These are phyloP conservation scores for Spheniscus humboldti DNA, from an alignment of 2,797 vertebrate genomes.

Conservation along the genomic window DNA sequence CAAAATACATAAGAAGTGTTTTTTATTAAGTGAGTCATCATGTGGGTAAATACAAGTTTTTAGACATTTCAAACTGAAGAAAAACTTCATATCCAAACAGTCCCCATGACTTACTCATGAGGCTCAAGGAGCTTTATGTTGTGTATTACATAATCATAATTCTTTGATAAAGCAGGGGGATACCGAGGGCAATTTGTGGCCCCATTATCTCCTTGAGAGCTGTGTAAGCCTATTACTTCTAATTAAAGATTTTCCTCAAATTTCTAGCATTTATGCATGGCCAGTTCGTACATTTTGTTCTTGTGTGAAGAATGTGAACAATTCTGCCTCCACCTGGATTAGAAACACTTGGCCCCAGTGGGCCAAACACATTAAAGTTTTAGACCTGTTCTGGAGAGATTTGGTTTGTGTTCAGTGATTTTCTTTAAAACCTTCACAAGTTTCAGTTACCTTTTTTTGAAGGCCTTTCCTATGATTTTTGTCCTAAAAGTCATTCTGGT, in stretches of 20 bases:
- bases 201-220: neutral
- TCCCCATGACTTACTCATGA: neutral
- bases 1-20: neutral
- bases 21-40: neutral
- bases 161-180: neutral
- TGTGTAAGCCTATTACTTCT: neutral
- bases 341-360: neutral
- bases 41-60: neutral
- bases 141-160: neutral
- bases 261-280: neutral
- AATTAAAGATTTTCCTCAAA: neutral
- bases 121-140: neutral
- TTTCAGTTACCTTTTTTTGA: neutral
- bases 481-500: neutral
- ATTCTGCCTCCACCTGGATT: neutral
- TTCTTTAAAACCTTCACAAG: neutral
- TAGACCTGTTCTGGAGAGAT: neutral
- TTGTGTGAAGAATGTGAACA: neutral
- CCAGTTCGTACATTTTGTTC: neutral
- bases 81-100: neutral
- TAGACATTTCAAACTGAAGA: neutral
- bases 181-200: neutral
- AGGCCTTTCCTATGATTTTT: neutral
- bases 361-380: neutral
- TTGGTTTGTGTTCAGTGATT: neutral